Evolutionary conservation across 1,140 invertebrate genomes (phyloP), one percentile per base, ranked within the genome.

Genomic region (Mya arenaria): DNA sequence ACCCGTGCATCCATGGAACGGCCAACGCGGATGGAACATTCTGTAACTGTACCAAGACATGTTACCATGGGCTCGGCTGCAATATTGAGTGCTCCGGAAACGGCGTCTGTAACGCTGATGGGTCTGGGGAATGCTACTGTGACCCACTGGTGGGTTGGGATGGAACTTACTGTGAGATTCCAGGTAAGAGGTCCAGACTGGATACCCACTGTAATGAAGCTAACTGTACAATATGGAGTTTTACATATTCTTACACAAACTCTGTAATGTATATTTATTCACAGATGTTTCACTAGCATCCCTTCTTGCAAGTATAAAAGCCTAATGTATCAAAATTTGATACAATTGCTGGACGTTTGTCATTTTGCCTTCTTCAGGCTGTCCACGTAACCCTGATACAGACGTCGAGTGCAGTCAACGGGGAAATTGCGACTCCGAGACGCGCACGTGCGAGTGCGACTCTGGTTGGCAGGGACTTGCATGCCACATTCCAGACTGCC

Each of bases 401-500:
- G 17, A 83, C n/a, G 41, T 66, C 8, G 85, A 90, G 41, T 90
- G 89, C 77, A 86, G 84, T 62, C 60, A 55, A 13, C 89, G 86
- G 62, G 89, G 89, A 30, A 82, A 86, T 41, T 90, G 89, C 82
- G 89, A 90, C 81, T 84, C 87, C 55, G 84, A 86, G 36, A 58
- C 69, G 52, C 69, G 62, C 4, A 66, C 72, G 17, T 90, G 89
- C 77, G 78, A 84, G 25, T 90, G 89, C 82, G 44, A 79, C 32
- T 77, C 85, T 60, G 89, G 88, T 25, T 90, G 89, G 89, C 75
- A 41, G 25, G 88, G 89, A 32, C 77, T 73, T 13, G 88, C 88
- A 0, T 90, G 89, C 86, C 84, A 90, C 37, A 68, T 87, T 44
- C 55, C 89, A 23, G 89, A 90, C 82, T 90, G 89, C 44, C 88